phyloP scores from a whole-genome alignment of 92 coral and sea anemone species.

The Palythoa caribaeorum region DNA sequence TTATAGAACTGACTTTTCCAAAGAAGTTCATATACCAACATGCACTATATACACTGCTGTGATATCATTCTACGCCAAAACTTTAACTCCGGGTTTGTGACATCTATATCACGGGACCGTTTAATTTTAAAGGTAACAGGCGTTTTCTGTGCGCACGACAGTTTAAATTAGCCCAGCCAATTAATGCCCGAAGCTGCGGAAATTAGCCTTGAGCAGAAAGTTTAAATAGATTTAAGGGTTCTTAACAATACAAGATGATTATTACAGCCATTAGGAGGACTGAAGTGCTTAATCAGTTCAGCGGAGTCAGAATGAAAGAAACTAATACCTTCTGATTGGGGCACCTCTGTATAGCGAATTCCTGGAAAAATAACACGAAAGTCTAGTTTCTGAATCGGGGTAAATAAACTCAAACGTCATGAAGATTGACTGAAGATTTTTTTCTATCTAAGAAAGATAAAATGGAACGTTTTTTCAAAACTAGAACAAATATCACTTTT shows the following conservation, averaged over 20 bases:
- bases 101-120: no score
- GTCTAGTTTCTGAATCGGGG: conserved; percentile 32
- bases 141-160: no score
- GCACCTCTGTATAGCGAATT: conserved; percentile 47
- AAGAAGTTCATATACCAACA: no score
- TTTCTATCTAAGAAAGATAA: not conserved
- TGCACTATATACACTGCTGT: no score
- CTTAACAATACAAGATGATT: not conserved
- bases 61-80: no score
- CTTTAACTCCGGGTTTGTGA: no score
- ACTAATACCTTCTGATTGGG: conserved; percentile 36
- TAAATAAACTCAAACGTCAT: conserved; percentile 2
- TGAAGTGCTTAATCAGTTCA: not conserved
- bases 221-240: not conserved
- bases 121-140: no score
- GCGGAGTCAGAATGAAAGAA: not conserved
- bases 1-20: no score
- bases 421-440: not conserved
- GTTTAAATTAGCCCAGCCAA: not conserved
- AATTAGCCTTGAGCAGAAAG: not conserved
- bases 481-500: not conserved
- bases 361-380: conserved; percentile 45
- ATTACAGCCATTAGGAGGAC: conserved; percentile 19
- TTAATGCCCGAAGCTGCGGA: not conserved
- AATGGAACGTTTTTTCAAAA: not conserved